phyloP scores from a whole-genome alignment of 92 coral and sea anemone species.

The Plumapathes pennacea region DNA sequence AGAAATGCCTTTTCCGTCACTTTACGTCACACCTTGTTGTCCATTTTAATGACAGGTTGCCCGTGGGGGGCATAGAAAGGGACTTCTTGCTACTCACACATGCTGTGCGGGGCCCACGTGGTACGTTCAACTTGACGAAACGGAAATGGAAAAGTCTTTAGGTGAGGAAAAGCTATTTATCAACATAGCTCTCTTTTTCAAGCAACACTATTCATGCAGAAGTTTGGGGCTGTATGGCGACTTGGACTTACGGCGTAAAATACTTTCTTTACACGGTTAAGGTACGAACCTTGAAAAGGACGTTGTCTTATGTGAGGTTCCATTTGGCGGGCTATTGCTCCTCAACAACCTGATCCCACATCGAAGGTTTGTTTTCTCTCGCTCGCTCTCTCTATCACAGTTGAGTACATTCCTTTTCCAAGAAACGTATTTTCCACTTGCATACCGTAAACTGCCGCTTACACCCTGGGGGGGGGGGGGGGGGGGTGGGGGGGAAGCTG shows the following conservation, averaged over 20 bases:
- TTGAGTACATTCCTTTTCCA: no score
- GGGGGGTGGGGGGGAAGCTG: no score
- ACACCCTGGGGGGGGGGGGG: no score
- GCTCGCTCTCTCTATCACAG: no score
- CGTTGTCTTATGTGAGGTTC: slow-evolving; percentile 79
- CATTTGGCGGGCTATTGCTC: slow-evolving; percentile 78
- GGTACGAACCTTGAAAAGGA: slow-evolving; percentile 69
- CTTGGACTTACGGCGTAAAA: neutral
- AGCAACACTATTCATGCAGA: no score
- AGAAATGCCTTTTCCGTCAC: no score
- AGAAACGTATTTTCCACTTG: no score
- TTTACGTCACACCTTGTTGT: no score
- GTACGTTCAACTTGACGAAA: slow-evolving; percentile 71
- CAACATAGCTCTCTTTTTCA: no score
- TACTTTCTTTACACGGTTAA: slow-evolving; percentile 1
- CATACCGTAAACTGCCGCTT: no score
- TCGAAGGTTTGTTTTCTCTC: slow-evolving; percentile 62
- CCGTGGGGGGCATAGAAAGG: slow-evolving; percentile 70
- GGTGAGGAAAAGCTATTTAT: no score
- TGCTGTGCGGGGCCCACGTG: slow-evolving; percentile 84
- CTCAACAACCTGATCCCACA: slow-evolving; percentile 80
- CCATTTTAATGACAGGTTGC: slow-evolving; percentile 67
- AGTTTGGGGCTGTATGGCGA: no score
- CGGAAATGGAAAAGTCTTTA: slow-evolving; percentile 62
- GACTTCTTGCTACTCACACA: slow-evolving; percentile 70